These are phyloP conservation scores for Ichneumon xanthorius DNA, from an alignment of 2,888 invertebrate genomes.

Conservation along the genomic window DNA sequence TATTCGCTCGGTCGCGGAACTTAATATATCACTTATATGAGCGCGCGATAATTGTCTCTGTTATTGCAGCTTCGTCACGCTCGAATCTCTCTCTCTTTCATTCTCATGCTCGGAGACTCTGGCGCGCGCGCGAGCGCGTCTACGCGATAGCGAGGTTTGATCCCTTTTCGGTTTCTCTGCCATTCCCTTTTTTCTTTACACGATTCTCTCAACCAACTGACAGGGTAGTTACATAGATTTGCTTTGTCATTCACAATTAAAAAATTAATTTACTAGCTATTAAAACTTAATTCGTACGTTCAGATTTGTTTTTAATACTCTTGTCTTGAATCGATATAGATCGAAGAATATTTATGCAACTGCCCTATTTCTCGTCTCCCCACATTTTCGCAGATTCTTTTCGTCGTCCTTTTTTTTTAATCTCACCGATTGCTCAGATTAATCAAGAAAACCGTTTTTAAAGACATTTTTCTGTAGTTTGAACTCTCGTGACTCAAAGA, in stretches of 20 bases:
- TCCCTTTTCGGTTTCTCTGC: conserved; percentile 26
- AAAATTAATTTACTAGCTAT: conserved; percentile 18
- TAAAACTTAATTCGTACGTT: conserved; percentile 9
- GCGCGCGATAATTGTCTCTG: conserved; percentile 53
- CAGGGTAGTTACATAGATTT: conserved; percentile 18
- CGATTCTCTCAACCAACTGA: conserved; percentile 19
- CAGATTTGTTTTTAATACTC: conserved; percentile 12
- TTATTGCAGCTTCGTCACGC: conserved; percentile 38
- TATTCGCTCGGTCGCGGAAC: conserved; percentile 53
- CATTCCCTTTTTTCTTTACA: background rate
- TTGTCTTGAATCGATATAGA: conserved; percentile 6
- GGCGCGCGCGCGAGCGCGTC: conserved; percentile 27
- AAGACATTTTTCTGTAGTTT: background rate
- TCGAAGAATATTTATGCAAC: conserved; percentile 13
- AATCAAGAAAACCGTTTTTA: background rate
- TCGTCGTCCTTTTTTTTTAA: background rate
- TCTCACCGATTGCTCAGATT: background rate
- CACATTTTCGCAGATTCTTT: background rate
- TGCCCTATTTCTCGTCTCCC: conserved; percentile 29
- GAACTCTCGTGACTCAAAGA: background rate
- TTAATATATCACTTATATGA: conserved; percentile 59
- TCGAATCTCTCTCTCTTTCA: conserved; percentile 23
- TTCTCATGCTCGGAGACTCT: conserved; percentile 31
- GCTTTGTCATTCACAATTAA: background rate
- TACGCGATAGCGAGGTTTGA: conserved; percentile 55